phyloP scores from a whole-genome alignment of 92 coral and sea anemone species.

The Blastomussa wellsi region DNA sequence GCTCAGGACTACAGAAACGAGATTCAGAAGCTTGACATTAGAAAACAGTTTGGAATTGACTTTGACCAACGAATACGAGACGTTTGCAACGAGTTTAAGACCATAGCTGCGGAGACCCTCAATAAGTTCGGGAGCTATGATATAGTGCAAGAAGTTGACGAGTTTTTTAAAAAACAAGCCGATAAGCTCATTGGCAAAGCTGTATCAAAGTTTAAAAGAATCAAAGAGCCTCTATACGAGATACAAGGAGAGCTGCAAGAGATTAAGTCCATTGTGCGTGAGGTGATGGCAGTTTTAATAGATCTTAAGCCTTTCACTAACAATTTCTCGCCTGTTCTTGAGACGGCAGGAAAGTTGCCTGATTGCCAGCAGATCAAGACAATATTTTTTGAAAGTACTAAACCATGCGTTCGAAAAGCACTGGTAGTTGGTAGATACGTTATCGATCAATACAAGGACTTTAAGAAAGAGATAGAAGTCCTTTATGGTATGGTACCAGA shows the following conservation, averaged over 20 bases:
- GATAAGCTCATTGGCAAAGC: slow-evolving; percentile 72
- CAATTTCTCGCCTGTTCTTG: slow-evolving; percentile 77
- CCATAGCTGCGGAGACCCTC: slow-evolving; percentile 66
- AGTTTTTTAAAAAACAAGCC: slow-evolving; percentile 74
- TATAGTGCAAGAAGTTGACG: slow-evolving; percentile 70
- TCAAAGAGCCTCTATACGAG: slow-evolving; percentile 75
- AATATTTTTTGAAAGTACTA: slow-evolving; percentile 69
- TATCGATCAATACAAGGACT: slow-evolving; percentile 67
- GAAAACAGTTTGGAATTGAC: slow-evolving; percentile 68
- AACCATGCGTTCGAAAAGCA: slow-evolving; percentile 80
- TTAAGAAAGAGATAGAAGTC: slow-evolving; percentile 69
- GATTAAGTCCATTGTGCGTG: slow-evolving; percentile 62
- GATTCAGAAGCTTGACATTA: slow-evolving; percentile 78
- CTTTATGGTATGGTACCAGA: slow-evolving; percentile 83
- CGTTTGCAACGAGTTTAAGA: slow-evolving; percentile 78
- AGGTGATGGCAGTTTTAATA: slow-evolving; percentile 71
- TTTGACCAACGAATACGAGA: slow-evolving; percentile 73
- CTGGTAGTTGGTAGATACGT: slow-evolving; percentile 66
- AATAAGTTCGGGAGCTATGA: slow-evolving; percentile 68
- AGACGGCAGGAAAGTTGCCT: slow-evolving; percentile 77
- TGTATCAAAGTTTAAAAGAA: slow-evolving; percentile 58
- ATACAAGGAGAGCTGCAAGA: slow-evolving; percentile 67
- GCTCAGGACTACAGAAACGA: slow-evolving; percentile 74
- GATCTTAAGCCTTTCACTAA: slow-evolving; percentile 84
- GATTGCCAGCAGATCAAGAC: slow-evolving; percentile 70